Base-by-base conservation (phyloP, 2,797 vertebrate species). In the Halcyon leucocephala region DNA sequence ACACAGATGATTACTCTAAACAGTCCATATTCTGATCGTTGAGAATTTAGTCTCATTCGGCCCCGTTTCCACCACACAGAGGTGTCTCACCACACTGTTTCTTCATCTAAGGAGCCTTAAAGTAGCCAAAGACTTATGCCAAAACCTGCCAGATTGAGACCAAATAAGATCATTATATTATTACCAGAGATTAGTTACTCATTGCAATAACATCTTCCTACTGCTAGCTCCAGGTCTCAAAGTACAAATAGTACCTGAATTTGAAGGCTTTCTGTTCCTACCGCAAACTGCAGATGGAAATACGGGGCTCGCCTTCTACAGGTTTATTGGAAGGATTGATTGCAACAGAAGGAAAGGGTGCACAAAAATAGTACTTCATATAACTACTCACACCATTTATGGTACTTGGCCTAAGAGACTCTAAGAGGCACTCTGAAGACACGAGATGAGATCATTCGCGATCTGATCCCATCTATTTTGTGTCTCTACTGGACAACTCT, bases 281-380 rank as follows among this genome's bases (percentile, higher is more conserved):
- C 46, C 12, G 17, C 39, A 83, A 81, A 88, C 13, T 18, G 55
- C 80, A 86, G 60, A 24, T 37, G 54, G 44, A 90, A 92, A 86
- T 60, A 82, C 0, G 7, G 73, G 37, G 66, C 64, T 94, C 1
- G 6, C 33, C 61, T 81, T 62, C 87, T 64, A 62, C 66, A 1
- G 70, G 57, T 95, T 89, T 91, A 70, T n/a, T 52, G 31, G 76
- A 88, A 74, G 91, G 91, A 90, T 14, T 84, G 94, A 94, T 1
- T 85, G 81, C 89, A 89, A 95, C 89, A 94, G 91, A 90, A 95
- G 89, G 80, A 69, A 90, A 93, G 89, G 44, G 54, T 60, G 91
- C 93, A 89, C 90, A 90, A 77, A 95, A 96, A 96, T 95, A 96
- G 96, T 90, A 57, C 73, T 95, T 91, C 77, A 65, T 39, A 86